These are phyloP conservation scores for Stenodera caucasica DNA, from an alignment of 2,888 invertebrate species.

Conservation along the genomic window DNA sequence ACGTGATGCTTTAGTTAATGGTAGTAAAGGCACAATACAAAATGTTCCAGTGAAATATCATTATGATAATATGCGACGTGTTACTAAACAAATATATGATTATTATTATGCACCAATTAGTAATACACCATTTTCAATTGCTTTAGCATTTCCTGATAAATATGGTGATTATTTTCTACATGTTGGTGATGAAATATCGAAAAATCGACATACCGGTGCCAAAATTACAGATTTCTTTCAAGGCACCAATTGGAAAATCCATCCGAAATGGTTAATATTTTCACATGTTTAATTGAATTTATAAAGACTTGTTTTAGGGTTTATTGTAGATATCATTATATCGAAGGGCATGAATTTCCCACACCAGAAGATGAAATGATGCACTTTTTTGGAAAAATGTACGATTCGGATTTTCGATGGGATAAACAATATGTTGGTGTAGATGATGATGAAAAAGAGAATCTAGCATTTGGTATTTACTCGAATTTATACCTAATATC, in stretches of 20 bases:
- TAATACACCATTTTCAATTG: constrained; percentile 89
- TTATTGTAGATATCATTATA: constrained; percentile 84
- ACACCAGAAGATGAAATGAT: constrained; percentile 74
- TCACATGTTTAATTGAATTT: too few species aligned
- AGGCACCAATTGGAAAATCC: constrained; percentile 75
- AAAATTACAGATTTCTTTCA: constrained; percentile 74
- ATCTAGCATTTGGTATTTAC: constrained; percentile 11
- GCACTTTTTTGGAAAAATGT: constrained; percentile 73
- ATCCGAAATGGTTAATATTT: constrained; percentile 82
- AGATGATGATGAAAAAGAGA: constrained; percentile 35
- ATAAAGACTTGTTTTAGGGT: constrained; percentile 61
- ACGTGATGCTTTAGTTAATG: constrained; percentile 72
- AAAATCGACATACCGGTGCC: constrained; percentile 65
- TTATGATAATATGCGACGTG: constrained; percentile 82
- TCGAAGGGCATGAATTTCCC: constrained; percentile 73
- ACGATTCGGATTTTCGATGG: constrained; percentile 64
- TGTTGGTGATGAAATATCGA: constrained; percentile 76
- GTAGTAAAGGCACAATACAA: constrained; percentile 65
- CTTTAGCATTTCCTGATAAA: constrained; percentile 76
- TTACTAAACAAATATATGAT: constrained; percentile 76
- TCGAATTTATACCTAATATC: neutral
- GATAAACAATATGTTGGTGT: constrained; percentile 62
- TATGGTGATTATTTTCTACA: constrained; percentile 76
- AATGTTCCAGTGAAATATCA: constrained; percentile 76
- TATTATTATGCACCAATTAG: constrained; percentile 81